Base-by-base conservation (phyloP, 2,797 vertebrate genomes). In the Chloroceryle inda region DNA sequence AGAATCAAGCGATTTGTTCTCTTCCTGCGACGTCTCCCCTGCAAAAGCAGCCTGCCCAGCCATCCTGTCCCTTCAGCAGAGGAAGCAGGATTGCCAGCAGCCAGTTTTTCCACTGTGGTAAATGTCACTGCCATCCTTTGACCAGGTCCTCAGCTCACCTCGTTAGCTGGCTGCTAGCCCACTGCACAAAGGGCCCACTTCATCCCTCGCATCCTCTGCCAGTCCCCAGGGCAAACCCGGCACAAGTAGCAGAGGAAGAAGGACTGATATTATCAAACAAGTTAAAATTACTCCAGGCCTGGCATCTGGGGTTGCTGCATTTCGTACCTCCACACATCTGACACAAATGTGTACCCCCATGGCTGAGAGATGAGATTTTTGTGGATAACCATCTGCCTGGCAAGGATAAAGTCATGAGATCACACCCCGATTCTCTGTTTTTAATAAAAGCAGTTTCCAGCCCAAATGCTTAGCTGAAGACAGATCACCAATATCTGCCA, bases 81-180 rank as follows among this genome's bases (percentile, higher is more conserved):
- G 94, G 94, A 97, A 92, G 82, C 2, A 8, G 84, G 23, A 81
- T 72, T 90, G 94, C 88, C 93, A 89, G 74, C 40, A 92, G 77
- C 47, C 74, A 71, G 56, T 68, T 92, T 91, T 94, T 96, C 61
- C 38, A 0, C 61, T 2, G 0, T n/a, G 59, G 52, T 85, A 93
- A 97, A 96, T 92, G 90, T 95, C 95, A 93, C 74, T 92, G 68
- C 49, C 0, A 0, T 66, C 69, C 37, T 91, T 74, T 85, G 89
- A 85, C 75, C 84, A 92, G 93, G 50, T 82, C 88, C 83, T 87
- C 71, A 61, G 47, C 49, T 82, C 37, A 62, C 13, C 45, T 94
- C 74, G 85, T 72, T 40, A 71, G 74, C 74, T 96, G 96, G 93
- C 90, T 74, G 61, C 45, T 0, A 0, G 77, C 96, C 96, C 63